Evolutionary conservation across 2,113 vertebrate genomes (phyloP), one percentile per base, ranked within the genome.

Genomic region (Coracopsis vasa): DNA sequence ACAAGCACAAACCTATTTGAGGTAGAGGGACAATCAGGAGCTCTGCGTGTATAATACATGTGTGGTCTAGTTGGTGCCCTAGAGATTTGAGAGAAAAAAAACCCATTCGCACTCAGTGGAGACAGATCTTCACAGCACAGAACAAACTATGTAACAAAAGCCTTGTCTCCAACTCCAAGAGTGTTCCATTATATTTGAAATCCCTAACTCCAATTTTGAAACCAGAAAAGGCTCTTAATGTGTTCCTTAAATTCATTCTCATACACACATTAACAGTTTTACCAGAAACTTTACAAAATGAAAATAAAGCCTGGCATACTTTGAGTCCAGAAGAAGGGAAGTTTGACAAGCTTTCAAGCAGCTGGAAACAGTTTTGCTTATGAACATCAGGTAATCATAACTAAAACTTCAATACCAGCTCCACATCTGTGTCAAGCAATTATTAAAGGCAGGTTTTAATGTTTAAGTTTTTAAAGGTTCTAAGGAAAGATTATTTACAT

Each of bases 401-500:
- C 41, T 54, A 70, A 48, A 83, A 82, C 29, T 93, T 86, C 45
- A 70, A 74, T 64, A 94, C 13, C 39, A 94, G 54, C 47, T 94
- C 50, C 56, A 89, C 29, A 58, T 69, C 41, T 82, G 64, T 7
- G 2, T 71, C 65, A 71, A 88, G 60, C 35, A 71, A 67, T 35
- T 61, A 29, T 56, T 94, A 89, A 82, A 94, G 58, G 28, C 33
- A 81, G 47, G 65, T 78, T 88, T 77, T 83, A 89, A 94, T 71
- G 29, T 39, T 92, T 82, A 53, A 17, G 18, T 39, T 95, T 73
- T 61, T 39, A 61, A 92, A 94, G 28, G 35, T 39, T 92, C 19
- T 51, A 64, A 77, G 69, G 39, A 88, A 92, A 82, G 50, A 39
- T 21, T 95, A 90, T 82, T 95, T 96, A 93, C 71, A 86, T 35